Percentiles rank a stretch among this genome's conserved stretches.
These are phyloP conservation scores for Xestia ashworthii DNA, from an alignment of 2,888 invertebrate species.

Conservation along the genomic window DNA sequence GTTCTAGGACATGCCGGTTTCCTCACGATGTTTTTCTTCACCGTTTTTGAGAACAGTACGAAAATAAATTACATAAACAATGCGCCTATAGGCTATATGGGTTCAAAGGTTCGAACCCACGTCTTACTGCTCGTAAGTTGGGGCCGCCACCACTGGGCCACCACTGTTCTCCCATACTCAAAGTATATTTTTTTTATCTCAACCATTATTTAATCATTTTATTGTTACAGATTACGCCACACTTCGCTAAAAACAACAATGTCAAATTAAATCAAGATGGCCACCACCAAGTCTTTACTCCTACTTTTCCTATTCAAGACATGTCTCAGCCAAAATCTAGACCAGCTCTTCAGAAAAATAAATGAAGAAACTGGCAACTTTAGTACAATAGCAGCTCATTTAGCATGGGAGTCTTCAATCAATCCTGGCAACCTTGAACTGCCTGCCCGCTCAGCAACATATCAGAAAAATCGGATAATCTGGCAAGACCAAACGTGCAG, in stretches of 20 bases:
- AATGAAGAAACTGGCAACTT: slow-evolving; percentile 78
- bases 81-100: no score
- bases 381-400: slow-evolving; percentile 79
- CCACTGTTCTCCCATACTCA: background rate
- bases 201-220: background rate
- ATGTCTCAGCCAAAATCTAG: slow-evolving; percentile 66
- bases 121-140: no score
- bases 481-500: slow-evolving; percentile 81
- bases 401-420: slow-evolving; percentile 84
- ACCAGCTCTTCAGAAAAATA: slow-evolving; percentile 76
- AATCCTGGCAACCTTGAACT: slow-evolving; percentile 75
- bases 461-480: slow-evolving; percentile 74
- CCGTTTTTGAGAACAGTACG: no score
- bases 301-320: slow-evolving; percentile 52
- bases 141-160: no score
- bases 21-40: no score
- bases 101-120: no score
- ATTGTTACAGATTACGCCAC: slow-evolving; percentile 42
- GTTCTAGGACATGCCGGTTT: no score
- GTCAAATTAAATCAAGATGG: slow-evolving; percentile 53
- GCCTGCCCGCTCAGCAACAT: slow-evolving; percentile 70
- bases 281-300: slow-evolving; percentile 7
- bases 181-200: background rate
- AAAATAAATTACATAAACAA: no score
- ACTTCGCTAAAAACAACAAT: slow-evolving; percentile 3